Conservation (phyloP, 1,140 invertebrate species). For the Sarcophaga bullata region DNA sequence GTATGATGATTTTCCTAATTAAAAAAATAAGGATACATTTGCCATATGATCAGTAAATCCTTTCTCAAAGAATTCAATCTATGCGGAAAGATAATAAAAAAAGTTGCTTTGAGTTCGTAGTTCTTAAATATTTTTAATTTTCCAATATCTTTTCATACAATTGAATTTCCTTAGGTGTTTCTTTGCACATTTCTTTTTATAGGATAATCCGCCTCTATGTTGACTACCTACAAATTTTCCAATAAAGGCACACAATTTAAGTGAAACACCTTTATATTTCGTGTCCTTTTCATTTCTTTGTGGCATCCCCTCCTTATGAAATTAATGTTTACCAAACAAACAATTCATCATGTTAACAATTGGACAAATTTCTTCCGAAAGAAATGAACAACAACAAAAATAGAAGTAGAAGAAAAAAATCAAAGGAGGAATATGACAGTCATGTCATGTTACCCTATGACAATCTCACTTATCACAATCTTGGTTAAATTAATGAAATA, state of each 20-base stretch:
- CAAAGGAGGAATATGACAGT: slow-evolving; percentile 24
- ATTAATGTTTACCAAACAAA: slow-evolving; percentile 38
- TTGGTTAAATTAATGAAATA: slow-evolving; percentile 37
- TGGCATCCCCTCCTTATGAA: not conserved
- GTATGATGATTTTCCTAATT: too few species aligned
- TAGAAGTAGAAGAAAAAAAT: not conserved
- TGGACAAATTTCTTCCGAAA: slow-evolving; percentile 33
- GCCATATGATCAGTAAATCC: too few species aligned
- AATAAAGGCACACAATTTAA: slow-evolving; percentile 10
- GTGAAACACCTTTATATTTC: not conserved
- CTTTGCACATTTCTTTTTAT: not conserved
- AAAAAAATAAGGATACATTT: too few species aligned
- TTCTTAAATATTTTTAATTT: slow-evolving; percentile 11
- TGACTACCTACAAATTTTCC: slow-evolving; percentile 13
- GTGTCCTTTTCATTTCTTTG: not conserved
- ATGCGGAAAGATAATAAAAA: too few species aligned
- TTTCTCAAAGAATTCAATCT: too few species aligned
- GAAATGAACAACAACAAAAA: not conserved
- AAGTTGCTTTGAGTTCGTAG: not conserved
- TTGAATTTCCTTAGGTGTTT: slow-evolving; percentile 9
- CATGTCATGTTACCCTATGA: not conserved
- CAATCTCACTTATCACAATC: slow-evolving; percentile 23
- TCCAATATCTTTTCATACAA: not conserved
- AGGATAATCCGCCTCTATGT: not conserved
- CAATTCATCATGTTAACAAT: slow-evolving; percentile 39